Evolutionary conservation across 1,140 invertebrate genomes (phyloP).

Genomic region (Drosophila athabasca): DNA sequence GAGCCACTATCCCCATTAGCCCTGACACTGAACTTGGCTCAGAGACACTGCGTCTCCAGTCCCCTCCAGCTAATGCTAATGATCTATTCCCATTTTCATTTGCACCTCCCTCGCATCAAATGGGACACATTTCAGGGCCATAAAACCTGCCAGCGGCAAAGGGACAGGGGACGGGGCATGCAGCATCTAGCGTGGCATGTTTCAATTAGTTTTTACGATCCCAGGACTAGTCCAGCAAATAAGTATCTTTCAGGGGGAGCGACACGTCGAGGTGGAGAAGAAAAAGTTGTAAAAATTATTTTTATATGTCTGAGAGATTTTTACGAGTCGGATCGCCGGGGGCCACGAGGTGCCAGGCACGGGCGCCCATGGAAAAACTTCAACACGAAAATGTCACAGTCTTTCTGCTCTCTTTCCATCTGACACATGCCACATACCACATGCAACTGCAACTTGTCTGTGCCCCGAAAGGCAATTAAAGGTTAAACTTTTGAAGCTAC

Average conservation of each 20-base stretch:
- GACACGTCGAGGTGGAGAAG: not conserved
- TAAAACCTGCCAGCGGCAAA: constrained; percentile 44
- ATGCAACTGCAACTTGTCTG: constrained; percentile 41
- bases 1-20: constrained; percentile 23
- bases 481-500: constrained; percentile 47
- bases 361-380: too few species aligned
- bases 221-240: constrained; percentile 40
- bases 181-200: constrained; percentile 38
- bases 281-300: constrained; percentile 72
- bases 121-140: constrained; percentile 44
- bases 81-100: constrained; percentile 42
- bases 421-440: constrained; percentile 46
- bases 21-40: constrained; percentile 60
- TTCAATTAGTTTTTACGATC: constrained; percentile 73
- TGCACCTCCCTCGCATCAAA: constrained; percentile 45
- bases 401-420: not conserved
- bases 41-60: not conserved
- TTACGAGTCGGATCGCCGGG: constrained; percentile 50
- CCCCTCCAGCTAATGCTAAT: constrained; percentile 40
- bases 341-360: constrained; percentile 17
- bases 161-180: too few species aligned
- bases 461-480: constrained; percentile 52
- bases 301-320: constrained; percentile 59
- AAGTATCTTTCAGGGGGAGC: constrained; percentile 11
- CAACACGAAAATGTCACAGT: constrained; percentile 38